Evolutionary conservation across 2,888 invertebrate genomes (phyloP).

Genomic region (Watsonalla cultraria): DNA sequence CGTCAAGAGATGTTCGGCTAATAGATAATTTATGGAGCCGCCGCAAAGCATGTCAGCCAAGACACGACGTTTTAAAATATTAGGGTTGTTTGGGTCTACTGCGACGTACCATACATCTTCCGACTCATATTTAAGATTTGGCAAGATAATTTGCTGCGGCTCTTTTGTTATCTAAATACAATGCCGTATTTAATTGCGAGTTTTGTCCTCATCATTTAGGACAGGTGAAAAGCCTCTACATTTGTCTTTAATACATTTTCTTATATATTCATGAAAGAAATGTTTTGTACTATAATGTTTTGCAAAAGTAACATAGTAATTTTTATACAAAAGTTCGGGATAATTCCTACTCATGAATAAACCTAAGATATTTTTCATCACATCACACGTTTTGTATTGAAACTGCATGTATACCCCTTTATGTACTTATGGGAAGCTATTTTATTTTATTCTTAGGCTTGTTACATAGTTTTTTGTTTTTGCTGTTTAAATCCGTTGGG

Average conservation of each 20-base stretch:
- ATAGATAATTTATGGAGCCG: constrained; percentile 75
- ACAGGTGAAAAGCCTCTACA: constrained; percentile 1
- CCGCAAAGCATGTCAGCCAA: constrained; percentile 49
- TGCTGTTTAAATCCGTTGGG: no score
- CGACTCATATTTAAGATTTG: constrained; percentile 49
- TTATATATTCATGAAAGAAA: background rate
- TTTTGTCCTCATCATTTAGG: constrained; percentile 19
- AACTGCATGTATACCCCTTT: no score
- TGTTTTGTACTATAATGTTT: no score
- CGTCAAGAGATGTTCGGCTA: constrained; percentile 72
- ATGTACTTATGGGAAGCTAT: no score
- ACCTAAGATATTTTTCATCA: no score
- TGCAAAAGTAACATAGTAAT: no score
- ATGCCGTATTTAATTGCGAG: constrained; percentile 19
- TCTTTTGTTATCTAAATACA: constrained; percentile 28
- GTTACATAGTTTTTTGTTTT: no score
- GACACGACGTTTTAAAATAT: constrained; percentile 61
- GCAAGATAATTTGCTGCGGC: constrained; percentile 54
- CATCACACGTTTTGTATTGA: no score
- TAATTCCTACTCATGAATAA: no score
- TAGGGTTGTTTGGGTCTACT: constrained; percentile 60
- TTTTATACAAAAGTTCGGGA: no score
- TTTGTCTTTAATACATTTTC: background rate
- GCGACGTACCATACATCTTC: constrained; percentile 41
- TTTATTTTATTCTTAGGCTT: no score